Conservation (phyloP, 2,888 invertebrate species). For the Camptogramma bilineatum region DNA sequence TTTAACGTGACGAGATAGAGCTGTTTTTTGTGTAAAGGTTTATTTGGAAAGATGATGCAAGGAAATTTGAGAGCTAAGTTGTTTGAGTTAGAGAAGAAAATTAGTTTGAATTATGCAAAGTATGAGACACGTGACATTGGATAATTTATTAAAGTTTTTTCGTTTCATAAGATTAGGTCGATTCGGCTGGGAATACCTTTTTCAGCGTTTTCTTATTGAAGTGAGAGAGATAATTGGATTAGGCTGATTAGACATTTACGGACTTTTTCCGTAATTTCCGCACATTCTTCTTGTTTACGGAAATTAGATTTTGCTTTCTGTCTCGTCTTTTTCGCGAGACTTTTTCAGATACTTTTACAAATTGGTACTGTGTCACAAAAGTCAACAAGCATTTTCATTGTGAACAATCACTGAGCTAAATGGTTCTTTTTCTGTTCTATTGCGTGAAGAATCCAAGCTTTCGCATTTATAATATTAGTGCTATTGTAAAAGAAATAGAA, state of each 20-base stretch:
- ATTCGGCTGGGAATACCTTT: constrained; percentile 51
- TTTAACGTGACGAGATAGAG: constrained; percentile 5
- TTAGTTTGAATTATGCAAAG: constrained; percentile 18
- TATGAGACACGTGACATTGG: constrained; percentile 56
- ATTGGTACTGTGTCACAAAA: not conserved
- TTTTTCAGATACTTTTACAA: not conserved
- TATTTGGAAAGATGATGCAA: not conserved
- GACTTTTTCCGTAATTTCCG: constrained; percentile 40
- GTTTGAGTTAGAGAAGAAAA: constrained; percentile 24
- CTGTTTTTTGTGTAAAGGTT: constrained; percentile 4
- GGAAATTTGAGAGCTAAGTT: constrained; percentile 13
- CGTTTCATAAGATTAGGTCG: constrained; percentile 52
- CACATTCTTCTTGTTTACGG: constrained; percentile 47
- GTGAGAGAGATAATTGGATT: constrained; percentile 58
- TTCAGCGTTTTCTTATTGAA: constrained; percentile 45
- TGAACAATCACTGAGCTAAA: too few relatives aligned
- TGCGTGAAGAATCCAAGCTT: too few relatives aligned
- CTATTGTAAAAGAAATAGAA: too few relatives aligned
- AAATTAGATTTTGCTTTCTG: constrained; percentile 36
- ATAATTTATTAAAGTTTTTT: constrained; percentile 66
- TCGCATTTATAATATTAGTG: too few relatives aligned
- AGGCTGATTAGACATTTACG: constrained; percentile 58
- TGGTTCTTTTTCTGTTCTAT: too few relatives aligned
- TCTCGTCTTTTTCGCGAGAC: constrained; percentile 13
- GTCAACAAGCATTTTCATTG: not conserved